These are phyloP conservation scores for Platysternon megacephalum DNA, from an alignment of 2,113 vertebrate genomes.

Conservation along the genomic window DNA sequence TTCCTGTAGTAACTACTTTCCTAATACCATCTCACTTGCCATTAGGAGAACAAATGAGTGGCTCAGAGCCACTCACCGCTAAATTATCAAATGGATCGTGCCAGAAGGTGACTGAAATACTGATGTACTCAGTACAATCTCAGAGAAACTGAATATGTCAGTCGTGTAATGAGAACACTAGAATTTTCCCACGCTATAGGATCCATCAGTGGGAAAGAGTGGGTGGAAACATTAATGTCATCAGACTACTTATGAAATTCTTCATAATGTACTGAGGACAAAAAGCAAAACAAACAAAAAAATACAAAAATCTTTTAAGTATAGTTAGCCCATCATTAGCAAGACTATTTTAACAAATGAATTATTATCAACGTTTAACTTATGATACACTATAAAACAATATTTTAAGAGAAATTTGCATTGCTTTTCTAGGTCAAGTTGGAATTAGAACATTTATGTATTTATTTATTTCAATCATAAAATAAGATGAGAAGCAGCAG, in stretches of 20 bases:
- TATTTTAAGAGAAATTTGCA: not conserved
- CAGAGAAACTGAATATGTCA: not conserved
- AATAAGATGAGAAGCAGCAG: not conserved
- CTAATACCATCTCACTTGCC: slow-evolving; percentile 24
- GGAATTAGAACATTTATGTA: not conserved
- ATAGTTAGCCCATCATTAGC: not conserved
- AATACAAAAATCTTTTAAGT: not conserved
- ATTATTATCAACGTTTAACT: not conserved
- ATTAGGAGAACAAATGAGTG: slow-evolving; percentile 35
- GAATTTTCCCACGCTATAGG: not conserved
- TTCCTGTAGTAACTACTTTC: slow-evolving; percentile 45
- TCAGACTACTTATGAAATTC: not conserved
- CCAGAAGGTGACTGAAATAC: slow-evolving; percentile 31
- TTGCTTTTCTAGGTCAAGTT: not conserved
- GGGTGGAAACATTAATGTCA: not conserved
- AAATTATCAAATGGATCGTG: slow-evolving; percentile 10
- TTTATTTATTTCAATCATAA: not conserved
- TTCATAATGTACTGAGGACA: not conserved
- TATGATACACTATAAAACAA: not conserved
- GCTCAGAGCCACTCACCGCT: not conserved
- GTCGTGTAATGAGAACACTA: rapidly evolving
- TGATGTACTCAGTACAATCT: not conserved
- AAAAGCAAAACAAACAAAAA: not conserved
- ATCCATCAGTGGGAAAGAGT: not conserved
- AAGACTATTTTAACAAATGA: not conserved